These are phyloP conservation scores for Tinea pellionella DNA, from an alignment of 2,888 invertebrate genomes.

Conservation along the genomic window DNA sequence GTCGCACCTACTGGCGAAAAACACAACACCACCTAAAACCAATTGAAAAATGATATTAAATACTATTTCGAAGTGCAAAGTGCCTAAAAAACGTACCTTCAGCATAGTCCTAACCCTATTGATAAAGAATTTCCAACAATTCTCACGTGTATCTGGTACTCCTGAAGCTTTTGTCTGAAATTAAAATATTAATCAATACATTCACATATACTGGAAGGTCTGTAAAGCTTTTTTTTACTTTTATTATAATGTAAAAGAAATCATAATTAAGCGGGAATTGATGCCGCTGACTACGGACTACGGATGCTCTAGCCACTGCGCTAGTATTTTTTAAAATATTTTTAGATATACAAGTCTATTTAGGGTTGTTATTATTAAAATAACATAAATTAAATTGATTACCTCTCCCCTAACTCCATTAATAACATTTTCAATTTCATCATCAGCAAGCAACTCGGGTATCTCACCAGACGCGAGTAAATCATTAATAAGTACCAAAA, in stretches of 20 bases:
- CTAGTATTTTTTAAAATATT: too few species aligned
- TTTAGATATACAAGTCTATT: too few species aligned
- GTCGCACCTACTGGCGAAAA: slow-evolving; percentile 96
- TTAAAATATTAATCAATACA: background rate
- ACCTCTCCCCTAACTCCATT: slow-evolving; percentile 81
- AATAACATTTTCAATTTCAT: slow-evolving; percentile 89
- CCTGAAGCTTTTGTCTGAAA: slow-evolving; percentile 81
- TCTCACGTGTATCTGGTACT: slow-evolving; percentile 86
- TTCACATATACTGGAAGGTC: too few species aligned
- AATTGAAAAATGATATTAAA: too few species aligned
- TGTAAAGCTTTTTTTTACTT: too few species aligned
- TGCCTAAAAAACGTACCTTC: too few species aligned
- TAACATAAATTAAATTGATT: background rate
- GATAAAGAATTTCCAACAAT: slow-evolving; percentile 96
- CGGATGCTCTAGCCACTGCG: too few species aligned
- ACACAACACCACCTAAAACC: slow-evolving; percentile 78
- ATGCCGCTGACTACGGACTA: too few species aligned
- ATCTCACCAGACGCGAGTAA: slow-evolving; percentile 95
- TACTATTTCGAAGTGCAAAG: too few species aligned
- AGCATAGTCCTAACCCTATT: slow-evolving; percentile 84
- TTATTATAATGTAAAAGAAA: too few species aligned
- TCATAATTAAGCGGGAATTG: too few species aligned
- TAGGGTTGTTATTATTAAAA: too few species aligned
- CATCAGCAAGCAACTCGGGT: slow-evolving; percentile 89
- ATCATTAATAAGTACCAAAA: slow-evolving; percentile 93